These are phyloP conservation scores for Dryococelus australis DNA, from an alignment of 2,888 invertebrate genomes.

Conservation along the genomic window DNA sequence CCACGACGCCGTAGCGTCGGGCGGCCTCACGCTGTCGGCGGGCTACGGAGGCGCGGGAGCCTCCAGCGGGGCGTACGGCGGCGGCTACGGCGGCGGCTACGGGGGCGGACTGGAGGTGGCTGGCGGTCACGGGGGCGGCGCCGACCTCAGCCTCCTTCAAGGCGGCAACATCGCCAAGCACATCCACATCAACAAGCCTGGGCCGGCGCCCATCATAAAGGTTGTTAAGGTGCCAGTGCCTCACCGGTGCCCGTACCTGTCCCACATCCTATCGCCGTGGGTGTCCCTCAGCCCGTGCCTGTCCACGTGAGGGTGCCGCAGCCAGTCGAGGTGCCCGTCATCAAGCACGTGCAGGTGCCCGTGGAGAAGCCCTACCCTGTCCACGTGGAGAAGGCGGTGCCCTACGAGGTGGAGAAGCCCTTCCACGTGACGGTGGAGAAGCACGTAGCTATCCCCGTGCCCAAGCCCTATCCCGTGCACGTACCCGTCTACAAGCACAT, in stretches of 20 bases:
- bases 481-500: conserved; percentile 45
- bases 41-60: conserved; percentile 7
- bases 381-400: conserved; percentile 71
- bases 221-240: conserved; percentile 68
- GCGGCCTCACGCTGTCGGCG: not conserved
- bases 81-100: conserved; percentile 37
- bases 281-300: conserved; percentile 39
- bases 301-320: conserved; percentile 43
- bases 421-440: conserved; percentile 69
- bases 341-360: conserved; percentile 47
- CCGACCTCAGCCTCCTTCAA: not conserved
- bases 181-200: conserved; percentile 38
- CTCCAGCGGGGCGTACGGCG: not conserved
- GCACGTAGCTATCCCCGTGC: conserved; percentile 41
- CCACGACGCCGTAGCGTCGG: not conserved
- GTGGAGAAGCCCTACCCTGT: conserved; percentile 73
- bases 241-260: conserved; percentile 68
- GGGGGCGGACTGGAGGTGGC: conserved; percentile 29
- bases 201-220: conserved; percentile 35
- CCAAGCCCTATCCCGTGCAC: conserved; percentile 45
- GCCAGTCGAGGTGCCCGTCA: conserved; percentile 44
- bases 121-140: conserved; percentile 28
- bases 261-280: conserved; percentile 54
- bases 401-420: conserved; percentile 71
- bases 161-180: conserved; percentile 26